These are phyloP conservation scores for Pyxicephalus adspersus DNA, from an alignment of 2,113 vertebrate genomes.

Conservation along the genomic window DNA sequence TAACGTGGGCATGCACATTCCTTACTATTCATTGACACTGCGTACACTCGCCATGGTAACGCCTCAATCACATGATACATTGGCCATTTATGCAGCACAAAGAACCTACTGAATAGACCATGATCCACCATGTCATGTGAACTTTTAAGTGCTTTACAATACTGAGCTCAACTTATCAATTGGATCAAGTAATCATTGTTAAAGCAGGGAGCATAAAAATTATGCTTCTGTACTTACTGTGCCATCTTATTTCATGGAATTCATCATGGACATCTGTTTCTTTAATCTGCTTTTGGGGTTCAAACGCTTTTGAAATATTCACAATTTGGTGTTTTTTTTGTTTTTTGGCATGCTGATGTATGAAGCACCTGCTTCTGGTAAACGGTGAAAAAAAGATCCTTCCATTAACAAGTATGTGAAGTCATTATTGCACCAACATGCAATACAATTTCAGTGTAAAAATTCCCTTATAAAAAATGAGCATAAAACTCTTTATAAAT, in stretches of 20 bases:
- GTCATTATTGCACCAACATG: not conserved
- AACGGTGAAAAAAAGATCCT: not conserved
- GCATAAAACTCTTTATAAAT: not conserved
- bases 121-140: constrained; percentile 46
- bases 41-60: constrained; percentile 48
- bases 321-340: not conserved
- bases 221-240: constrained; percentile 23
- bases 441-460: not conserved
- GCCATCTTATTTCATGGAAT: constrained; percentile 1
- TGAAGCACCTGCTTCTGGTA: constrained; percentile 16
- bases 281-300: constrained; percentile 10
- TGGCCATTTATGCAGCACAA: constrained; percentile 46
- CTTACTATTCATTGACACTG: constrained; percentile 51
- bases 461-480: not conserved
- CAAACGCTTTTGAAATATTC: constrained; percentile 15
- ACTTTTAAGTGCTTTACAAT: constrained; percentile 42
- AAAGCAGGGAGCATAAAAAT: constrained; percentile 16
- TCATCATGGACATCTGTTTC: constrained; percentile 31
- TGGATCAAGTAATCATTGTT: constrained; percentile 45
- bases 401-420: not conserved
- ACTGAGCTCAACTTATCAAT: constrained; percentile 40
- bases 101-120: constrained; percentile 32
- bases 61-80: constrained; percentile 44
- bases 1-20: constrained; percentile 44
- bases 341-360: not conserved